These are phyloP conservation scores for Fratercula arctica DNA, from an alignment of 2,797 vertebrate species.

Conservation along the genomic window DNA sequence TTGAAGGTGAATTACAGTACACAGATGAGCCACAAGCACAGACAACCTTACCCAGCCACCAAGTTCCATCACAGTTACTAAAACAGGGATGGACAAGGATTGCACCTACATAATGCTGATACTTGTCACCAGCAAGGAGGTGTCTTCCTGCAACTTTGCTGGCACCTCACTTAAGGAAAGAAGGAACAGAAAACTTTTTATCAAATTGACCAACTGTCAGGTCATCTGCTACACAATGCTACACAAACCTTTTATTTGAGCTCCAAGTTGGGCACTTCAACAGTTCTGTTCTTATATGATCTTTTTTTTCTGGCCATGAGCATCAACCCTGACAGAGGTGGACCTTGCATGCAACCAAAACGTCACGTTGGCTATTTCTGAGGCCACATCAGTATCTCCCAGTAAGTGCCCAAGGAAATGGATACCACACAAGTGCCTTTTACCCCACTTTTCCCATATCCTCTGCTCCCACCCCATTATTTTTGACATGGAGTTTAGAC, in stretches of 20 bases:
- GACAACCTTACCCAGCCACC: background rate
- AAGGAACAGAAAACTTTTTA: background rate
- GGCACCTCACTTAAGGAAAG: background rate
- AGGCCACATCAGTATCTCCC: background rate
- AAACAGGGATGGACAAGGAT: background rate
- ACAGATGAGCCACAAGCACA: background rate
- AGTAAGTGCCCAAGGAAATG: background rate
- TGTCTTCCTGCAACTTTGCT: background rate
- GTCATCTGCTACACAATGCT: background rate
- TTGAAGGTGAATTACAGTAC: background rate
- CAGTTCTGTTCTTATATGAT: background rate
- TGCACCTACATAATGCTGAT: background rate
- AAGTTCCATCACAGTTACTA: background rate
- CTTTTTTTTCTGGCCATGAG: background rate
- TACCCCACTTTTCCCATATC: background rate
- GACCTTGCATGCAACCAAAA: background rate
- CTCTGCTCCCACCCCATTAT: background rate
- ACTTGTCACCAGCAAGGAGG: background rate
- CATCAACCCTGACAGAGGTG: background rate
- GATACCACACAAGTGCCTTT: background rate
- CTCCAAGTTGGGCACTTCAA: background rate
- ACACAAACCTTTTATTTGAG: background rate
- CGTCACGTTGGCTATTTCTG: accelerated
- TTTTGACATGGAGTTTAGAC: background rate
- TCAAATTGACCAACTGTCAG: background rate